phyloP scores from a whole-genome alignment of 1,140 invertebrate species.

The Alviniconcha marisindica region DNA sequence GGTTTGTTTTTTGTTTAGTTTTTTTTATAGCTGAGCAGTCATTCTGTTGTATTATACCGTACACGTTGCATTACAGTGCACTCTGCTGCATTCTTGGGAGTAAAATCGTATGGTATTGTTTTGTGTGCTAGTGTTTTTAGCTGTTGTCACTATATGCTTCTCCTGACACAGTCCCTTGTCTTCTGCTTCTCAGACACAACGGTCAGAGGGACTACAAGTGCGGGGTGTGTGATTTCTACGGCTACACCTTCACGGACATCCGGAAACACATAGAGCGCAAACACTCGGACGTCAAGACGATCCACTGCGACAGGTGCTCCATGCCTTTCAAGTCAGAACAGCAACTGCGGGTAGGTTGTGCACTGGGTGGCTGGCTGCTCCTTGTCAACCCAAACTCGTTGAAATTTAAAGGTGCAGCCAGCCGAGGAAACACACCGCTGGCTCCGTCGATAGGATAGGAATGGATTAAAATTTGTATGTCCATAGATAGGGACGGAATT shows the following conservation, averaged over 20 bases:
- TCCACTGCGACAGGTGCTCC: constrained; percentile 73
- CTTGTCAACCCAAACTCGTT: background rate
- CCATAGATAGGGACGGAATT: too few species aligned
- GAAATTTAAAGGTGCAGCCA: too few species aligned
- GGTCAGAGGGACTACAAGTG: constrained; percentile 74
- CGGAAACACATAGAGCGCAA: constrained; percentile 77
- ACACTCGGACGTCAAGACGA: constrained; percentile 71
- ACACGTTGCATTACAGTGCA: too few species aligned
- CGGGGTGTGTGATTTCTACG: constrained; percentile 77
- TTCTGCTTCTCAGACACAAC: constrained; percentile 64
- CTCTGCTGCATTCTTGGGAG: too few species aligned
- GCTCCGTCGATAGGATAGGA: too few species aligned
- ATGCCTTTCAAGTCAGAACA: constrained; percentile 67
- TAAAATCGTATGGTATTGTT: background rate
- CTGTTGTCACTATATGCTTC: background rate
- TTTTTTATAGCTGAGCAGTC: too few species aligned
- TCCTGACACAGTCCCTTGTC: background rate
- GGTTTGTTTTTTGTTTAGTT: too few species aligned
- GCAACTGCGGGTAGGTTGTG: constrained; percentile 64
- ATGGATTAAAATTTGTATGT: too few species aligned
- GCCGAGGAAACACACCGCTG: too few species aligned
- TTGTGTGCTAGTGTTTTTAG: background rate
- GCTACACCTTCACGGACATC: constrained; percentile 78
- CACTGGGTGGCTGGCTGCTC: too few species aligned
- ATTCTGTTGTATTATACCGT: too few species aligned